These are phyloP conservation scores for Falcunculus frontatus DNA, from an alignment of 2,113 vertebrate species.

Conservation along the genomic window DNA sequence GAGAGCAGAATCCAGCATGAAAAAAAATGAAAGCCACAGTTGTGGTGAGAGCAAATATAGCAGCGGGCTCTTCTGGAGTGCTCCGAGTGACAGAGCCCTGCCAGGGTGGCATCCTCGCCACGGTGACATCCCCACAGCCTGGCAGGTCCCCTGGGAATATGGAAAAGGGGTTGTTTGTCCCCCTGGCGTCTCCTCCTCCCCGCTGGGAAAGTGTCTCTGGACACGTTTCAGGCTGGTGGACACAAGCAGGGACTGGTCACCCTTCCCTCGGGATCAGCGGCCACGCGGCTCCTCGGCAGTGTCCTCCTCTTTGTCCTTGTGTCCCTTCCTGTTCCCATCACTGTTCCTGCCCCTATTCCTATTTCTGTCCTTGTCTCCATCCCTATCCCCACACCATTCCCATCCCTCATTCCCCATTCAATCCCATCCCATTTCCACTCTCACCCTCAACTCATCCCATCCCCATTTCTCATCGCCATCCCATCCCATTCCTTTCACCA, in stretches of 20 bases:
- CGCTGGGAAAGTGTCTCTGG: not conserved
- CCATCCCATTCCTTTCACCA: not conserved
- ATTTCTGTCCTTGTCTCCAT: no score
- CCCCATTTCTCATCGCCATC: no score
- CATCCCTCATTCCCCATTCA: no score
- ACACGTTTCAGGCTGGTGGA: rapidly evolving
- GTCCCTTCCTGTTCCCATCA: no score
- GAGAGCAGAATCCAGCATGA: not conserved
- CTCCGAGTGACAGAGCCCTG: not conserved
- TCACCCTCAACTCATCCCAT: not conserved
- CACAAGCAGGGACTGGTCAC: rapidly evolving
- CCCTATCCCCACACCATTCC: not conserved
- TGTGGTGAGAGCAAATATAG: not conserved
- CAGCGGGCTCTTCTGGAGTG: not conserved
- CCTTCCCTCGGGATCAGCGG: rapidly evolving
- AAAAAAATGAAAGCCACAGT: not conserved
- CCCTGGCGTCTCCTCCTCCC: not conserved
- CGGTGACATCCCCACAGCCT: not conserved
- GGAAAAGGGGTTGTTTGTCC: not conserved
- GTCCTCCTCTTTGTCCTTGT: not conserved
- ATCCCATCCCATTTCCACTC: no score
- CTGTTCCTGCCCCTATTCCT: not conserved
- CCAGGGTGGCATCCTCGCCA: not conserved
- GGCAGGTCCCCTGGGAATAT: not conserved
- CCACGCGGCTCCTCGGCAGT: rapidly evolving